Evolutionary conservation across 2,797 vertebrate genomes (phyloP), one percentile per base, ranked within the genome.

Genomic region (Anniella stebbinsi): DNA sequence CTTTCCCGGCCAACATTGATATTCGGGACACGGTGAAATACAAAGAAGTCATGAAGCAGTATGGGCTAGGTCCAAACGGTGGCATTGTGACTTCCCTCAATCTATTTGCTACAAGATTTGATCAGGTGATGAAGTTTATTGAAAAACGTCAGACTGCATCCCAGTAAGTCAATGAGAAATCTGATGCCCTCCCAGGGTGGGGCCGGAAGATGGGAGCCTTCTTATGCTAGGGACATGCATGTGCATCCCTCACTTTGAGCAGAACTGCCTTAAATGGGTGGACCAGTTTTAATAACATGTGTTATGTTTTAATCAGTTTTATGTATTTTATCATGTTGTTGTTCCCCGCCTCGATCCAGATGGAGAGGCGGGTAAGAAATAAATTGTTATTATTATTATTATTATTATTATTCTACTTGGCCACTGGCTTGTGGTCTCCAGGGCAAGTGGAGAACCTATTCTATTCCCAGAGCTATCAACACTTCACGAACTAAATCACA

Each of bases 11-110:
- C 77, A 99, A 99, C 92, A 99, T 99, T 15, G 99, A 99, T 97
- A 99, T 99, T 92, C 97, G 99, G 84, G 99, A 99, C 97, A 99
- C 99, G 0, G 99, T 99, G 84, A 99, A 99, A 93, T 99, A 99
- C 95, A 99, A 99, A 96, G 98, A 99, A 96, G 99, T 99, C 21
- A 99, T 99, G 99, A 99, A 99, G 90, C 98, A 99, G 97, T 99
- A 98, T 98, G 98, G 98, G 30, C 98, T 99, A 25, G 99, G 99
- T 8, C 99, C 99, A 0, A 99, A 99, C 0, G 99, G 99, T 0
- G 99, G 98, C 84, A 99, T 99, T 13, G 98, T 99, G 91, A 99
- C 99, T 0, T 98, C 98, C 9, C 98, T 99, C 78, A 99, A 99
- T 95, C 97, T 99, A 92, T 99, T 99, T 93, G 98, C 99, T 0